Percentiles rank a stretch among this genome's conserved stretches.
These are phyloP conservation scores for Tenthredo distinguenda DNA, from an alignment of 2,888 invertebrate species.

Conservation along the genomic window DNA sequence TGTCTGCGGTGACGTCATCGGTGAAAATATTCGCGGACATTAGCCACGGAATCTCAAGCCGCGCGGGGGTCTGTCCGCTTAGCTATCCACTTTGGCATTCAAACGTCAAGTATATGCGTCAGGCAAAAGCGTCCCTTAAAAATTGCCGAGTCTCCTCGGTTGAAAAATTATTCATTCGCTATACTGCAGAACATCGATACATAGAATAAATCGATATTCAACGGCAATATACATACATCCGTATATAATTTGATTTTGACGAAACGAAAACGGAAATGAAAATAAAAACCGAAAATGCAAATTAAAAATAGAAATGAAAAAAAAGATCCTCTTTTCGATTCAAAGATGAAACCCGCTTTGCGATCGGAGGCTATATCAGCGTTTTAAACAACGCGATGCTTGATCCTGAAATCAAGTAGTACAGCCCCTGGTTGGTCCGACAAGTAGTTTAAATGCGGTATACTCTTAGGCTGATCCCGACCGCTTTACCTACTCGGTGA, in stretches of 20 bases:
- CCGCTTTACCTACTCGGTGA: not conserved
- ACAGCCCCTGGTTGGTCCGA: slow-evolving; percentile 3
- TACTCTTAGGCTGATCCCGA: slow-evolving; percentile 18
- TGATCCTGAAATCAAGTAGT: slow-evolving; percentile 30
- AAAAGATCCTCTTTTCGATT: not conserved
- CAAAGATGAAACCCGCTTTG: not conserved
- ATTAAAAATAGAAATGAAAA: not conserved
- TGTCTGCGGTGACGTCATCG: slow-evolving; percentile 19
- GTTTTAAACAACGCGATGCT: not conserved
- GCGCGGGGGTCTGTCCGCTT: not conserved
- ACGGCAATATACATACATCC: not conserved
- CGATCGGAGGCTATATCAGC: not conserved
- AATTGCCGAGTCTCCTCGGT: slow-evolving; percentile 17
- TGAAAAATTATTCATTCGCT: slow-evolving; percentile 7
- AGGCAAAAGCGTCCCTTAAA: not conserved
- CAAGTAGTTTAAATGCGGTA: not conserved
- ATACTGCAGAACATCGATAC: not conserved
- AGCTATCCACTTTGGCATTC: slow-evolving; percentile 20
- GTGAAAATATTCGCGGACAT: slow-evolving; percentile 32
- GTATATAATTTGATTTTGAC: not conserved
- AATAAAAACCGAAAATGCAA: not conserved
- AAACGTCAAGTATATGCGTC: slow-evolving; percentile 33
- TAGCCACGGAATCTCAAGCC: slow-evolving; percentile 19
- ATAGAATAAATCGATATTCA: not conserved
- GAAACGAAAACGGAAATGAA: not conserved